Percentiles rank a stretch among this genome's conserved stretches.
Conservation (phyloP, 2,888 invertebrate species). For the Cephalotes varians region DNA sequence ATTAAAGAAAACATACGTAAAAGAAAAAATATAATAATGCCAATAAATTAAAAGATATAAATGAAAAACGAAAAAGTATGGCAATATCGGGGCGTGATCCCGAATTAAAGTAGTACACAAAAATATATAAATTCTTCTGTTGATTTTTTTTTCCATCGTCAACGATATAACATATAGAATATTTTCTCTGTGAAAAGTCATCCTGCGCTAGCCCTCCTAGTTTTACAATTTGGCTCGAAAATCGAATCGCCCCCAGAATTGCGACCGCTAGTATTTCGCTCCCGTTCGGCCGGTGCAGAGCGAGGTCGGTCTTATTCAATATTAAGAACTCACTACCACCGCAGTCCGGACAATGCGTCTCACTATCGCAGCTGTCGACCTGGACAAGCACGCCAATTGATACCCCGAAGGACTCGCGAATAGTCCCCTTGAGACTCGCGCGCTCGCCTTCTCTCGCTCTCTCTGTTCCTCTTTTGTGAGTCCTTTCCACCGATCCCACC, state of each 20-base stretch:
- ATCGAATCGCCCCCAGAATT: constrained; percentile 59
- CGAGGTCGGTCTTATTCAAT: constrained; percentile 80
- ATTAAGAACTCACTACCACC: constrained; percentile 78
- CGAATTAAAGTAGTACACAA: not conserved
- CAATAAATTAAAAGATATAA: too few relatives aligned
- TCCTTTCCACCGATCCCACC: constrained; percentile 41
- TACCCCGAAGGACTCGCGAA: constrained; percentile 81
- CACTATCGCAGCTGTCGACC: constrained; percentile 79
- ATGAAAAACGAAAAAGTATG: too few relatives aligned
- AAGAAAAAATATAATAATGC: too few relatives aligned
- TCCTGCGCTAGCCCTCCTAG: not conserved
- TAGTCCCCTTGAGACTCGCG: constrained; percentile 79
- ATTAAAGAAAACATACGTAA: too few relatives aligned
- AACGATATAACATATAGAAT: not conserved
- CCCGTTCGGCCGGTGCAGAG: constrained; percentile 63
- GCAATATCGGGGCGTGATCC: too few relatives aligned
- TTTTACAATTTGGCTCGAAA: constrained; percentile 44
- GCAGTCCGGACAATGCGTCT: constrained; percentile 80
- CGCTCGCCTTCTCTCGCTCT: constrained; percentile 49
- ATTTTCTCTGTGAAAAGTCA: constrained; percentile 15
- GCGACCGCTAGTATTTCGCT: constrained; percentile 76
- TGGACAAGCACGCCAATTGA: constrained; percentile 82
- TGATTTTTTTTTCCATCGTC: not conserved
- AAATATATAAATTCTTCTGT: not conserved
- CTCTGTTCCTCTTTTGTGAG: constrained; percentile 25